These are phyloP conservation scores for Hirtodrosophila trivittata DNA, from an alignment of 2,888 invertebrate species.

Conservation along the genomic window DNA sequence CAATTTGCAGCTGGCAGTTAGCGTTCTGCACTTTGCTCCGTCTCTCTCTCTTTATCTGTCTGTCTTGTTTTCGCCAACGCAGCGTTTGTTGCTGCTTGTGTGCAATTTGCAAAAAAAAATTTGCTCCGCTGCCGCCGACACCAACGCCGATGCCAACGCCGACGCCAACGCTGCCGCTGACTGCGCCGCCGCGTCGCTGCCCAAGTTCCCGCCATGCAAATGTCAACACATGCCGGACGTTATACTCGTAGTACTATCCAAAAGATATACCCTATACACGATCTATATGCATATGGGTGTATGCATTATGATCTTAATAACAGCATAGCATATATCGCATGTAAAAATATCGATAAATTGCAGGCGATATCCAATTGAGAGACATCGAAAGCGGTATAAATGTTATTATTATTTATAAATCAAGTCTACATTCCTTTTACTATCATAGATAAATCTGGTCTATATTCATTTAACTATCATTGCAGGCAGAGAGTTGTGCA, in stretches of 20 bases:
- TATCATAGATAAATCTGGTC: too few relatives aligned
- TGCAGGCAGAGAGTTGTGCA: too few relatives aligned
- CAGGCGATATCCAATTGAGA: too few relatives aligned
- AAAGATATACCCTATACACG: slow-evolving; percentile 6
- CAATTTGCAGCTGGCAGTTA: slow-evolving; percentile 23
- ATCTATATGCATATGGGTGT: not conserved
- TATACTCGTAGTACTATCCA: not conserved
- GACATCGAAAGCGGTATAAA: too few relatives aligned
- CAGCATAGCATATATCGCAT: too few relatives aligned
- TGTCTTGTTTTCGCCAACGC: not conserved
- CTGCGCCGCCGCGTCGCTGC: slow-evolving; percentile 21
- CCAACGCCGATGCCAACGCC: too few relatives aligned
- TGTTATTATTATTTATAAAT: too few relatives aligned
- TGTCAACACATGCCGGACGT: slow-evolving; percentile 51
- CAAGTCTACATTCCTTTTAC: too few relatives aligned
- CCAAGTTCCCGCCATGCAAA: slow-evolving; percentile 39
- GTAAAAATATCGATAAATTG: too few relatives aligned
- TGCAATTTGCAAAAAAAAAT: slow-evolving; percentile 47
- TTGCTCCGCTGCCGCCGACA: too few relatives aligned
- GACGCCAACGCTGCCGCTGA: slow-evolving; percentile 8
- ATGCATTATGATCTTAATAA: too few relatives aligned
- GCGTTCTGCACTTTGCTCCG: slow-evolving; percentile 45
- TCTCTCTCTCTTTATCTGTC: not conserved
- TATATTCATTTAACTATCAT: too few relatives aligned
- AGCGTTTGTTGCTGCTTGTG: slow-evolving; percentile 18